Percentiles rank a stretch among this genome's conserved stretches.
Conservation (phyloP, 1,140 invertebrate genomes). For the Araneus ventricosus region DNA sequence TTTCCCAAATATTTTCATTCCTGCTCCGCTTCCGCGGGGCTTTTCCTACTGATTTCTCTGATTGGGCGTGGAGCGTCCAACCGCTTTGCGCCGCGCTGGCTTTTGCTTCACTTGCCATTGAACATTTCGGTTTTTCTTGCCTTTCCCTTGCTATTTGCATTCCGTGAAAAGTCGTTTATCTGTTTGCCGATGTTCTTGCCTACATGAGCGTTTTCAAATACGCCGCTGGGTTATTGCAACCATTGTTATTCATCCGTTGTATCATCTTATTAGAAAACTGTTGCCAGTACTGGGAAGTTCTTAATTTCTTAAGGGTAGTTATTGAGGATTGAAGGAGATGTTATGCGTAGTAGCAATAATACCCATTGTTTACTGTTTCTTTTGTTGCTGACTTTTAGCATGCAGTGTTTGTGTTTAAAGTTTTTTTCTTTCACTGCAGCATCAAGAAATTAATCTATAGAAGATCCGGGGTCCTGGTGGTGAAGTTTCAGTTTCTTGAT, state of each 20-base stretch:
- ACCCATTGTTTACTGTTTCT: no score
- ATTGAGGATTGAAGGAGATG: no score
- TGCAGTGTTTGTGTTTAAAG: no score
- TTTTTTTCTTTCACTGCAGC: no score
- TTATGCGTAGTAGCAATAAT: no score
- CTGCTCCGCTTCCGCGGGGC: no score
- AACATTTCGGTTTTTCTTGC: neutral
- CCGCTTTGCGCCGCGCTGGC: neutral
- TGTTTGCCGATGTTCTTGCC: neutral
- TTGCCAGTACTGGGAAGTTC: neutral
- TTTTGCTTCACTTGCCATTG: neutral
- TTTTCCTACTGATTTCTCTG: conserved; percentile 30
- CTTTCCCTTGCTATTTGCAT: neutral
- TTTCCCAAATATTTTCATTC: no score
- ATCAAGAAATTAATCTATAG: no score
- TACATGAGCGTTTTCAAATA: neutral
- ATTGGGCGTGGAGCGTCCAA: neutral
- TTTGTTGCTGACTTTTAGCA: no score
- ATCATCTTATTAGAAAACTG: neutral
- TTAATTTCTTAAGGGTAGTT: neutral
- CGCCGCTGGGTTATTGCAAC: neutral
- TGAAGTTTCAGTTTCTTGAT: no score
- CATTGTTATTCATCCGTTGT: neutral
- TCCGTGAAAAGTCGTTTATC: neutral
- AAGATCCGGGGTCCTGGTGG: no score